A percentile compares a stretch with the other conserved stretches of the same genome.
Evolutionary conservation across 2,888 invertebrate genomes (phyloP).

Genomic region (Stenodera caucasica): DNA sequence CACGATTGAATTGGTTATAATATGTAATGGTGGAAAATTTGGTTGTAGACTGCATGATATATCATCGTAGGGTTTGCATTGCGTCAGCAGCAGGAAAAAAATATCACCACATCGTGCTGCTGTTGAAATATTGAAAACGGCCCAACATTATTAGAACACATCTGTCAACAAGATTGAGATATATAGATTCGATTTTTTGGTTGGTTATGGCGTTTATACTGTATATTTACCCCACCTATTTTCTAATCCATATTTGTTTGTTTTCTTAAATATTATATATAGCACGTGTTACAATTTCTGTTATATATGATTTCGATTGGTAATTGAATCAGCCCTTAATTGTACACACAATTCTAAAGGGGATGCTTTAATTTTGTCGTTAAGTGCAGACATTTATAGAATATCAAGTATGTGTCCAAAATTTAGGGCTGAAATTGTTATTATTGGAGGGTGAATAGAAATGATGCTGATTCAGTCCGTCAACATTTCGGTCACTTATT

Average conservation of each 20-base stretch:
- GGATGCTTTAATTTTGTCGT: constrained; percentile 35
- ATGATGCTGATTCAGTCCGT: constrained; percentile 27
- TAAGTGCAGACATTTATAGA: constrained; percentile 25
- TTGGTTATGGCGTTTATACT: constrained; percentile 16
- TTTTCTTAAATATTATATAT: constrained; percentile 16
- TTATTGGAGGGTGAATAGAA: not conserved
- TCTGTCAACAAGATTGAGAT: constrained; percentile 30
- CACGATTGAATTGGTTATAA: not conserved
- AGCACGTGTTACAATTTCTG: constrained; percentile 21
- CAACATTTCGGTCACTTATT: constrained; percentile 20
- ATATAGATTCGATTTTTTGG: constrained; percentile 25
- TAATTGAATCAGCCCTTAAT: constrained; percentile 43
- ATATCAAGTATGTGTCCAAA: constrained; percentile 22
- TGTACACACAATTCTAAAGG: constrained; percentile 36
- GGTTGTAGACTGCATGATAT: constrained; percentile 1
- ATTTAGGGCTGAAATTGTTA: constrained; percentile 5
- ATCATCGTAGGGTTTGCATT: constrained; percentile 5
- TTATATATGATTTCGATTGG: constrained; percentile 27
- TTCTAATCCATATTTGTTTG: too few species aligned
- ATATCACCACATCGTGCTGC: constrained; percentile 23
- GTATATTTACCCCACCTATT: not conserved
- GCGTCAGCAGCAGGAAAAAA: constrained; percentile 18
- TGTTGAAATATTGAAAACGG: constrained; percentile 28
- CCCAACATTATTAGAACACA: constrained; percentile 29
- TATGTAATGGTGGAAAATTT: constrained; percentile 3